Evolutionary conservation across 2,113 vertebrate genomes (phyloP).

Genomic region (Nibea albiflora): DNA sequence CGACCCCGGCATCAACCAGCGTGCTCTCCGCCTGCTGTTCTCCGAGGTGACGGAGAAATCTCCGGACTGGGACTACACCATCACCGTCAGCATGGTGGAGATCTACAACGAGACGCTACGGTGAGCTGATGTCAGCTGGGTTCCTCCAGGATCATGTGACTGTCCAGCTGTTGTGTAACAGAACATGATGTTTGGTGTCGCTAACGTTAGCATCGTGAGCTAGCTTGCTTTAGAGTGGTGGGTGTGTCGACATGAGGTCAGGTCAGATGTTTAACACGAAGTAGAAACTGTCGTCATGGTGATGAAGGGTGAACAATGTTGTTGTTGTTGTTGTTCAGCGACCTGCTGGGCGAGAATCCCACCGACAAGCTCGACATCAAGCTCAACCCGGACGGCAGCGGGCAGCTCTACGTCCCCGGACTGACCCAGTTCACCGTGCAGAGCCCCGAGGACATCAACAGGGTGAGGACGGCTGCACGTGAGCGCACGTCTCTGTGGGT

Average conservation of each 20-base stretch:
- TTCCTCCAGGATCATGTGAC: no score
- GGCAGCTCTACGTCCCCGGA: conserved; percentile 94
- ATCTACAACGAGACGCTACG: conserved; percentile 96
- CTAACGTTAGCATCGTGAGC: no score
- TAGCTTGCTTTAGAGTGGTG: no score
- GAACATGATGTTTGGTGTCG: no score
- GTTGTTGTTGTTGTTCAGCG: conserved; percentile 84
- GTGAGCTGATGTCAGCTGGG: conserved; percentile 56
- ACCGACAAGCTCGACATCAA: conserved; percentile 96
- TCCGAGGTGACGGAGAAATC: conserved; percentile 90
- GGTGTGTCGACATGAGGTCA: no score
- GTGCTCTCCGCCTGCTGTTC: conserved; percentile 93
- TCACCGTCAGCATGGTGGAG: conserved; percentile 93
- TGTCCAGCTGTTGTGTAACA: no score
- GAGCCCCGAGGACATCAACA: conserved; percentile 94
- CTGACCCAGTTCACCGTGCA: conserved; percentile 90
- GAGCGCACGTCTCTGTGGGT: no score
- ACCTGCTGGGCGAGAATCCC: conserved; percentile 90
- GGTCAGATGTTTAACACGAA: no score
- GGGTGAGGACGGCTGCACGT: conserved; percentile 77
- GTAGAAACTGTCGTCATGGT: no score
- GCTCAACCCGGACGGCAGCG: conserved; percentile 93
- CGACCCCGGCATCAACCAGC: conserved; percentile 97
- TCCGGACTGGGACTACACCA: conserved; percentile 91
- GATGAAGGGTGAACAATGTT: no score